A percentile compares a stretch with the other conserved stretches of the same genome.
Evolutionary conservation across 2,113 vertebrate genomes (phyloP).

Genomic region (Sterrhoptilus dennistouni): DNA sequence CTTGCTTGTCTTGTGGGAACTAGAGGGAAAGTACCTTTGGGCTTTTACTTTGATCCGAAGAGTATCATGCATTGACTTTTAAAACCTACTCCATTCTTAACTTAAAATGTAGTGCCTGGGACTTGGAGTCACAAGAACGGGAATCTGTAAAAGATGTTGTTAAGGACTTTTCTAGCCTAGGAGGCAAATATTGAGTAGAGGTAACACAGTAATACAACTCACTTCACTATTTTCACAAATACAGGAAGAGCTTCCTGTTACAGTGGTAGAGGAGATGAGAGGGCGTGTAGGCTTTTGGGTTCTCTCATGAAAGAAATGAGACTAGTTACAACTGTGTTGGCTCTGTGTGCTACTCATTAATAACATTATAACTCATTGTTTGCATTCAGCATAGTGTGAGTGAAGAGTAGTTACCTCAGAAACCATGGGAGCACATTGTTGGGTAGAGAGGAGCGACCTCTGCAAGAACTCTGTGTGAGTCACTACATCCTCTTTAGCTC

Average conservation of each 20-base stretch:
- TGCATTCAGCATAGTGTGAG: not conserved
- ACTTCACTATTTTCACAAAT: not conserved
- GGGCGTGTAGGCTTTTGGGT: not conserved
- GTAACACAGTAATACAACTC: not conserved
- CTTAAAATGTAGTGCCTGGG: not conserved
- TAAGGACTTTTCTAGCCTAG: not conserved
- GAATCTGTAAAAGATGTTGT: not conserved
- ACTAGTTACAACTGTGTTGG: not conserved
- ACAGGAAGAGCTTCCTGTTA: not conserved
- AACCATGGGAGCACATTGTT: fast-evolving
- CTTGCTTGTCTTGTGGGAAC: not conserved
- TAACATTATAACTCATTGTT: not conserved
- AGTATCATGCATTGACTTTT: not conserved
- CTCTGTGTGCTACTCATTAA: not conserved
- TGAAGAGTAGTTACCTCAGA: not conserved
- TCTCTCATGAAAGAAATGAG: not conserved
- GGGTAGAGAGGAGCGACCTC: not conserved
- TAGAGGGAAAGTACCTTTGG: not conserved
- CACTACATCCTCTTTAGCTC: not conserved
- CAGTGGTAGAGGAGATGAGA: not conserved
- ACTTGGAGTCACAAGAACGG: not conserved
- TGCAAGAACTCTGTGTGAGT: not conserved
- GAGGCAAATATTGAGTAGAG: not conserved
- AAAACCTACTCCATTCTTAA: not conserved
- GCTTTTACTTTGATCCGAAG: not conserved